Percentiles rank a stretch among this genome's conserved stretches.
These are phyloP conservation scores for Polylopha cassiicola DNA, from an alignment of 2,888 invertebrate genomes.

Conservation along the genomic window DNA sequence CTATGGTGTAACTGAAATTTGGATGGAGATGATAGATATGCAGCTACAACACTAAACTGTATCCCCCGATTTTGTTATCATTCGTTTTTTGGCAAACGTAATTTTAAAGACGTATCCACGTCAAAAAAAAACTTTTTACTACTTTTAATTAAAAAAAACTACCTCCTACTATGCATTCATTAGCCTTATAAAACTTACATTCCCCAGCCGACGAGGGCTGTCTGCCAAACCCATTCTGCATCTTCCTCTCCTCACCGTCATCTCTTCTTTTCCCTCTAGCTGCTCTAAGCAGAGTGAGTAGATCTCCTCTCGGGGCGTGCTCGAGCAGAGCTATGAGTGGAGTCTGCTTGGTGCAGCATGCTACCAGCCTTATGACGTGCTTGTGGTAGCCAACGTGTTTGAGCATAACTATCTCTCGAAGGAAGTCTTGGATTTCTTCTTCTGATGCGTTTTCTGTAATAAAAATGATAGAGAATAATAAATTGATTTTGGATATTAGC, in stretches of 20 bases:
- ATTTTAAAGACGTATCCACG: too few species aligned
- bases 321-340: conserved; percentile 88
- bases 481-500: too few species aligned
- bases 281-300: conserved; percentile 79
- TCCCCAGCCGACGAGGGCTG: conserved; percentile 75
- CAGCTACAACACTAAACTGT: too few species aligned
- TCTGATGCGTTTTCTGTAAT: conserved; percentile 71
- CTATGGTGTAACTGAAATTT: too few species aligned
- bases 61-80: too few species aligned
- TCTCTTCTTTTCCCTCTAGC: conserved; percentile 58
- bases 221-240: conserved; percentile 44
- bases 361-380: conserved; percentile 85
- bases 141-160: too few species aligned
- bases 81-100: too few species aligned
- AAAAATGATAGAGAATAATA: neutral
- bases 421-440: conserved; percentile 82
- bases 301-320: conserved; percentile 86
- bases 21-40: too few species aligned
- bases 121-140: too few species aligned
- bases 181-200: too few species aligned
- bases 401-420: conserved; percentile 86
- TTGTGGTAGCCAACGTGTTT: conserved; percentile 86
- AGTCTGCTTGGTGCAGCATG: conserved; percentile 82
- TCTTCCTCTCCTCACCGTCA: conserved; percentile 56
- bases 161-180: too few species aligned